These are phyloP conservation scores for Polyommatus icarus DNA, from an alignment of 2,888 invertebrate species.

Conservation along the genomic window DNA sequence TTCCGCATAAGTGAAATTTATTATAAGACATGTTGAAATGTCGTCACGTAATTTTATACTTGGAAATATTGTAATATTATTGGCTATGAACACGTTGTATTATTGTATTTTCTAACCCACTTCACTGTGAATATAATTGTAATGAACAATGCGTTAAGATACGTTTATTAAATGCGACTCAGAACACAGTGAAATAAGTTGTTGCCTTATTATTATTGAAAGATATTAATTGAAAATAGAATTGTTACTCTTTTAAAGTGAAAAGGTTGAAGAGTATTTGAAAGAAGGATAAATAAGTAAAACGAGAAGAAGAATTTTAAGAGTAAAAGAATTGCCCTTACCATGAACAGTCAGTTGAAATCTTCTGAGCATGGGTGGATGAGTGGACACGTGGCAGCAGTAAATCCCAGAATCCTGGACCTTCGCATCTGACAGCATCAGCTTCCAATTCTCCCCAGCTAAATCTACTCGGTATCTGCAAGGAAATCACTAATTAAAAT, in stretches of 20 bases:
- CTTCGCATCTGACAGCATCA: constrained; percentile 62
- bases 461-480: constrained; percentile 70
- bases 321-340: constrained; percentile 47
- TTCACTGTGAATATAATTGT: not conserved
- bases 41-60: constrained; percentile 27
- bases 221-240: not conserved
- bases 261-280: not conserved
- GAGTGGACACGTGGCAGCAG: constrained; percentile 75
- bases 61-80: constrained; percentile 14
- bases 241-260: too few species aligned
- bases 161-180: not conserved
- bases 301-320: not conserved
- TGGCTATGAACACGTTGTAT: not conserved
- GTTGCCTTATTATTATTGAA: not conserved
- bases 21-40: constrained; percentile 24
- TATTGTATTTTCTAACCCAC: not conserved
- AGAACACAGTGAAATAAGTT: not conserved
- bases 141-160: not conserved
- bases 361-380: constrained; percentile 70
- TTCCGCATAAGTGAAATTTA: constrained; percentile 24
- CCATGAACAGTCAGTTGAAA: constrained; percentile 67
- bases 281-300: not conserved
- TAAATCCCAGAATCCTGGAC: constrained; percentile 70
- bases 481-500: not conserved
- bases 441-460: constrained; percentile 72